Evolutionary conservation across 2,888 invertebrate species (phyloP).

Genomic region (Hyppa rectilinea): DNA sequence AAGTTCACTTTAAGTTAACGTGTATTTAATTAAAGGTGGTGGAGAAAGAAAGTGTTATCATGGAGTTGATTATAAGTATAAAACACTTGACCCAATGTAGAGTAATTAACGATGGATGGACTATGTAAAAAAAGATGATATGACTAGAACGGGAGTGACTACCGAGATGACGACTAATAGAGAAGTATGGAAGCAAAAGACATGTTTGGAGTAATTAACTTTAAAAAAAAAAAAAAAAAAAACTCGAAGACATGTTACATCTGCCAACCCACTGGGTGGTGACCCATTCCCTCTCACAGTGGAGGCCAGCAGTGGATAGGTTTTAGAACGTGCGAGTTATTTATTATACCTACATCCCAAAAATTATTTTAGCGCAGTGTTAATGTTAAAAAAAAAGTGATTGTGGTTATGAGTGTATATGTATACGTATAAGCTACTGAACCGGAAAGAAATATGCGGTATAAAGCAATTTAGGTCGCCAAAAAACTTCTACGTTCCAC

Average conservation of each 20-base stretch:
- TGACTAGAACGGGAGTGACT: too few species aligned
- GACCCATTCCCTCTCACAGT: not conserved
- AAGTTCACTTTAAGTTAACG: slow-evolving; percentile 10
- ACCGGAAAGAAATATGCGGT: not conserved
- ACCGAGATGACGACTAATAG: too few species aligned
- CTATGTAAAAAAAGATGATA: too few species aligned
- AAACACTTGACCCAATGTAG: too few species aligned
- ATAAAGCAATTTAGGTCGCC: slow-evolving; percentile 20
- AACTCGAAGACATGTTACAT: too few species aligned
- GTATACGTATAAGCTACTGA: not conserved
- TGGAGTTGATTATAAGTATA: not conserved
- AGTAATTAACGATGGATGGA: too few species aligned
- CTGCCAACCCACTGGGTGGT: not conserved
- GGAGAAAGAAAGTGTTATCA: not conserved
- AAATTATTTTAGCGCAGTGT: not conserved
- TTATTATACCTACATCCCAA: not conserved
- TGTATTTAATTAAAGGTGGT: slow-evolving; percentile 17
- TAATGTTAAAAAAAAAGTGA: not conserved
- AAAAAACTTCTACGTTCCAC: slow-evolving; percentile 30
- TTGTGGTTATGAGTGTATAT: not conserved
- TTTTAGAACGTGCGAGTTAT: not conserved
- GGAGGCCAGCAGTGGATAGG: not conserved
- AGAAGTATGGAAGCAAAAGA: too few species aligned
- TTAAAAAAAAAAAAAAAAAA: too few species aligned
- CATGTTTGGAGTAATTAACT: too few species aligned